phyloP scores from a whole-genome alignment of 1,140 invertebrate species.

The Apis cerana region DNA sequence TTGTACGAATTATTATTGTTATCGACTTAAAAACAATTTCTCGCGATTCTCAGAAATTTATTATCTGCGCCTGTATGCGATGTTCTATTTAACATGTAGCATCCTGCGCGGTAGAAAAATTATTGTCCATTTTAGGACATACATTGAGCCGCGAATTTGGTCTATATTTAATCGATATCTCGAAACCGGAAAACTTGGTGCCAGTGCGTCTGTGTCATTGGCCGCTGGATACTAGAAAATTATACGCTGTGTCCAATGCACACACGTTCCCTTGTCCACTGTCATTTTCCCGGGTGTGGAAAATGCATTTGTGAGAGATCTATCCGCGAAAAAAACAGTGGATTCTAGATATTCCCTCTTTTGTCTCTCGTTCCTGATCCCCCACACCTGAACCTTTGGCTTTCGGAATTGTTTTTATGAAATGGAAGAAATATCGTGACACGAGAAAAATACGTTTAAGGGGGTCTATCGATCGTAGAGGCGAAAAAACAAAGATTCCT shows the following conservation, averaged over 20 bases:
- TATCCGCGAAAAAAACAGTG: constrained; percentile 8
- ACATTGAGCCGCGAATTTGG: not conserved
- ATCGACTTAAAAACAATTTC: constrained; percentile 35
- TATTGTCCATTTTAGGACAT: not conserved
- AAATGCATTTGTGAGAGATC: constrained; percentile 33
- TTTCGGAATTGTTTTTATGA: constrained; percentile 35
- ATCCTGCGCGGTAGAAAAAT: not conserved
- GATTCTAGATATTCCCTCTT: not conserved
- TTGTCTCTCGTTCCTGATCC: not conserved
- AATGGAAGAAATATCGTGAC: constrained; percentile 47
- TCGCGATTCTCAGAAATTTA: constrained; percentile 27
- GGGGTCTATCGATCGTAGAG: constrained; percentile 29
- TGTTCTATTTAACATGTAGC: constrained; percentile 23
- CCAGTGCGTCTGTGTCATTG: constrained; percentile 64
- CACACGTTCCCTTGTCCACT: constrained; percentile 51
- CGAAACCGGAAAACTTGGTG: constrained; percentile 43
- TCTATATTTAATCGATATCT: constrained; percentile 31
- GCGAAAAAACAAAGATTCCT: constrained; percentile 23
- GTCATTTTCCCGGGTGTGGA: constrained; percentile 49
- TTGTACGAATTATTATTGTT: not conserved
- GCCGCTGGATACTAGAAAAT: constrained; percentile 60
- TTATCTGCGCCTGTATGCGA: constrained; percentile 22
- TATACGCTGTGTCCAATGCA: constrained; percentile 48
- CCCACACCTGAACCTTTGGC: not conserved
- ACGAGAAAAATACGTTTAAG: constrained; percentile 44